Evolutionary conservation across 2,797 vertebrate genomes (phyloP).

Genomic region (Vultur gryphus): DNA sequence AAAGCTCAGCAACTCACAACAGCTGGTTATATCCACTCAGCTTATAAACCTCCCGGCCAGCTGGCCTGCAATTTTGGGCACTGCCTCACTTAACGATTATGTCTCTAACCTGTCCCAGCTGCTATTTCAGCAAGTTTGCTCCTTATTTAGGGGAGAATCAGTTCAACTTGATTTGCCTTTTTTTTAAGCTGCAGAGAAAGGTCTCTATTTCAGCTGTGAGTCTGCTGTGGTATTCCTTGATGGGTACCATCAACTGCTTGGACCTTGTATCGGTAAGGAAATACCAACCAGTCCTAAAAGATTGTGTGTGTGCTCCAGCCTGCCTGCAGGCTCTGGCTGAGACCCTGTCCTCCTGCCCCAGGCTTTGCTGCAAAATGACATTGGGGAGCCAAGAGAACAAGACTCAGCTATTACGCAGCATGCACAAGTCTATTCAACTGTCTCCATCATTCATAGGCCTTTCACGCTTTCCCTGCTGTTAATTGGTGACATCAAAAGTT

Average conservation of each 20-base stretch:
- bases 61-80: neutral
- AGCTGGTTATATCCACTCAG: neutral
- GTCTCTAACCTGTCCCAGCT: neutral
- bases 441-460: neutral
- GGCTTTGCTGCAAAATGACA: neutral
- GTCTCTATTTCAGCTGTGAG: neutral
- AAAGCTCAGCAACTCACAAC: neutral
- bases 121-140: neutral
- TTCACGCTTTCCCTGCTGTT: neutral
- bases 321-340: neutral
- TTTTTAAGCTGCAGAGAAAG: neutral
- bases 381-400: neutral
- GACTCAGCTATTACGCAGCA: neutral
- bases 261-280: neutral
- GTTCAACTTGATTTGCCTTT: neutral
- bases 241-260: neutral
- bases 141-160: neutral
- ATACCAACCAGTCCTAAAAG: neutral
- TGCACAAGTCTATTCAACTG: neutral
- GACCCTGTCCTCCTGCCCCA: neutral
- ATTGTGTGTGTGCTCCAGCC: accelerated
- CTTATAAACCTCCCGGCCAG: neutral
- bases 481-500: neutral
- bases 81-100: accelerated
- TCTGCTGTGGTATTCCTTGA: neutral